A percentile compares a stretch with the other conserved stretches of the same genome.
phyloP scores from a whole-genome alignment of 1,140 invertebrate genomes.

The Eufriesea mexicana region DNA sequence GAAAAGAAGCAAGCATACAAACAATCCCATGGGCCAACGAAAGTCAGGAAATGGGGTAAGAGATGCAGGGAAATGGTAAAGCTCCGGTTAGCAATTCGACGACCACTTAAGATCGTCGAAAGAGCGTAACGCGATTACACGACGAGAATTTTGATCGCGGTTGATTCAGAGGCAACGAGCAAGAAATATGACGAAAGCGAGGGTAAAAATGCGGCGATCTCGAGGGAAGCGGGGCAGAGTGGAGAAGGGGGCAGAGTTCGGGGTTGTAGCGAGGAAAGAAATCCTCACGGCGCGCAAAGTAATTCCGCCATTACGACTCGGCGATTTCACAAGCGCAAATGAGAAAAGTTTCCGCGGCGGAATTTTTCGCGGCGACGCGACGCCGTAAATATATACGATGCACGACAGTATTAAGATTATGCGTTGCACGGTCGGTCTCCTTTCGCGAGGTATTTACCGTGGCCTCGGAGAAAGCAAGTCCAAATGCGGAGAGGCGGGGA shows the following conservation, averaged over 20 bases:
- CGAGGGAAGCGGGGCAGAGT: too few relatives aligned
- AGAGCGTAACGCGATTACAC: background rate
- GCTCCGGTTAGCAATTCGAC: background rate
- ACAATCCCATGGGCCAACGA: too few relatives aligned
- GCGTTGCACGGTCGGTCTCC: slow-evolving; percentile 3
- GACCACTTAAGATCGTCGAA: background rate
- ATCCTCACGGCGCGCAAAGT: slow-evolving; percentile 26
- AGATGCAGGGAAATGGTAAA: background rate
- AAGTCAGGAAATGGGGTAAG: too few relatives aligned
- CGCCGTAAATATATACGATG: slow-evolving; percentile 7
- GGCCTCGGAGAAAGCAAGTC: background rate
- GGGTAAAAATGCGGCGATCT: background rate
- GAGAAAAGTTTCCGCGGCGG: slow-evolving; percentile 32
- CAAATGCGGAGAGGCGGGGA: background rate
- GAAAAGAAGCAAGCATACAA: too few relatives aligned
- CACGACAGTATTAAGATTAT: slow-evolving; percentile 31
- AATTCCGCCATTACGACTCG: slow-evolving; percentile 34
- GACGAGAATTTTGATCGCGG: background rate
- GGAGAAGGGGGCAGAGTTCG: background rate
- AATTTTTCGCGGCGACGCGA: background rate
- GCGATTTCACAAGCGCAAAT: slow-evolving; percentile 10
- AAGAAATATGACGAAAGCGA: background rate
- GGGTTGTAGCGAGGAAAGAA: background rate
- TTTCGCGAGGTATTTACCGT: background rate
- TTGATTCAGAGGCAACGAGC: background rate